Evolutionary conservation across 1,140 invertebrate genomes (phyloP).

Genomic region (Holcopasites calliopsidis): DNA sequence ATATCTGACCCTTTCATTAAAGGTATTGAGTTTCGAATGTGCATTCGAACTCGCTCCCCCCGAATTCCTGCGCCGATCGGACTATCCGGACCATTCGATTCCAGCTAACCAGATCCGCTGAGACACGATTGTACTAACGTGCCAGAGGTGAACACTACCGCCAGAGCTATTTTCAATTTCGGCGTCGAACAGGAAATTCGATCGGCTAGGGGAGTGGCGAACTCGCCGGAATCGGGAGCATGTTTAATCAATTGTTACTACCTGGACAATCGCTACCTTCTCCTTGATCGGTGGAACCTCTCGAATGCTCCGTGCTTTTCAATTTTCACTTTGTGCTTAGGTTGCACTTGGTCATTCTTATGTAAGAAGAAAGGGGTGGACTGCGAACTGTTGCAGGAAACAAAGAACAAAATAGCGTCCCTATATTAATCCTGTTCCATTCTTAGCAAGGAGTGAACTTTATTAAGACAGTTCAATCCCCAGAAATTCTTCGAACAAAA

Average conservation of each 20-base stretch:
- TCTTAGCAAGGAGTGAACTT: too few relatives aligned
- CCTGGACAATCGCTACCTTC: slow-evolving; percentile 4
- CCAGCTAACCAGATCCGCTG: slow-evolving; percentile 35
- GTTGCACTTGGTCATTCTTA: not conserved
- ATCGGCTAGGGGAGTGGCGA: not conserved
- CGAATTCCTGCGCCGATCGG: slow-evolving; percentile 17
- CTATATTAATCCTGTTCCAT: too few relatives aligned
- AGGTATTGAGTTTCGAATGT: slow-evolving; percentile 63
- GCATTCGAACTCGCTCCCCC: slow-evolving; percentile 19
- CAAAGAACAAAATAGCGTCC: too few relatives aligned
- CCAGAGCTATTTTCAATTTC: slow-evolving; percentile 36
- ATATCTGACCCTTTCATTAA: slow-evolving; percentile 66
- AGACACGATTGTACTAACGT: slow-evolving; percentile 13
- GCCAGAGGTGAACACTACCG: not conserved
- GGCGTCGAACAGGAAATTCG: slow-evolving; percentile 41
- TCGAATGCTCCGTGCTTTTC: not conserved
- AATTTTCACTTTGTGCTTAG: not conserved
- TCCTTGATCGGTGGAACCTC: not conserved
- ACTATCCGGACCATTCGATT: slow-evolving; percentile 19
- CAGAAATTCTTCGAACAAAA: too few relatives aligned
- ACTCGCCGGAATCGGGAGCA: not conserved
- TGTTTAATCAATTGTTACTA: slow-evolving; percentile 42
- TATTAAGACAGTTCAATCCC: too few relatives aligned
- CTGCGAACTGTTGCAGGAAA: too few relatives aligned
- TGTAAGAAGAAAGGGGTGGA: too few relatives aligned